These are phyloP conservation scores for Ectropis grisescens DNA, from an alignment of 1,140 invertebrate species.

Conservation along the genomic window DNA sequence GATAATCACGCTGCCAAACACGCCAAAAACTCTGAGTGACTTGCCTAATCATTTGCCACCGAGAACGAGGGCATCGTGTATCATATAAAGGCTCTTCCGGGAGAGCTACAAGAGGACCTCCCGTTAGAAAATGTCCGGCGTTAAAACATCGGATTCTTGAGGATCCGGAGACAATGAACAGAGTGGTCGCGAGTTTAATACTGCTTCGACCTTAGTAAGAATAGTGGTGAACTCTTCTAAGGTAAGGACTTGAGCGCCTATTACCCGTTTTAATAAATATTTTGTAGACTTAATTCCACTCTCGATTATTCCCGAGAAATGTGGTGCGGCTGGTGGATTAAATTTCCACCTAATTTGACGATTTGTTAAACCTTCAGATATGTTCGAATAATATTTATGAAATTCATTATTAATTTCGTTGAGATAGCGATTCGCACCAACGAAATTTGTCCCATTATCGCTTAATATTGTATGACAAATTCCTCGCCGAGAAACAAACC, in stretches of 20 bases:
- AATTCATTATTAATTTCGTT: conserved; percentile 10
- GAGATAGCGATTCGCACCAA: conserved; percentile 21
- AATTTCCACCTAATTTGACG: conserved; percentile 11
- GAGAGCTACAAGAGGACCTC: too few species aligned
- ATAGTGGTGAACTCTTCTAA: conserved; percentile 18
- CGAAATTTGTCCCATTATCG: conserved; percentile 51
- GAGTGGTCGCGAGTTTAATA: conserved; percentile 37
- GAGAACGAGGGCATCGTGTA: too few species aligned
- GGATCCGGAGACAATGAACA: too few species aligned
- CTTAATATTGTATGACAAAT: conserved; percentile 27
- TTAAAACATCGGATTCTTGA: too few species aligned
- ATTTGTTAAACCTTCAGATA: conserved; percentile 3
- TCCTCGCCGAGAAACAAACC: conserved; percentile 50
- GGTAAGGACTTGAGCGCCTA: conserved; percentile 9
- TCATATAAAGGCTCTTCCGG: too few species aligned
- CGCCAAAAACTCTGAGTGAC: too few species aligned
- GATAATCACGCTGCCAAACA: too few species aligned
- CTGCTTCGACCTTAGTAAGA: conserved; percentile 17
- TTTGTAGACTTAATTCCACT: conserved; percentile 34
- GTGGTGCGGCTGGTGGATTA: conserved; percentile 2
- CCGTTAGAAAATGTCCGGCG: too few species aligned
- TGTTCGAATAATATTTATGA: conserved; percentile 4
- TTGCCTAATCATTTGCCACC: too few species aligned
- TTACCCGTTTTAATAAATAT: conserved; percentile 12
- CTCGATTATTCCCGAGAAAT: conserved; percentile 31